These are phyloP conservation scores for Cyanistes caeruleus DNA, from an alignment of 2,113 vertebrate genomes.

Conservation along the genomic window DNA sequence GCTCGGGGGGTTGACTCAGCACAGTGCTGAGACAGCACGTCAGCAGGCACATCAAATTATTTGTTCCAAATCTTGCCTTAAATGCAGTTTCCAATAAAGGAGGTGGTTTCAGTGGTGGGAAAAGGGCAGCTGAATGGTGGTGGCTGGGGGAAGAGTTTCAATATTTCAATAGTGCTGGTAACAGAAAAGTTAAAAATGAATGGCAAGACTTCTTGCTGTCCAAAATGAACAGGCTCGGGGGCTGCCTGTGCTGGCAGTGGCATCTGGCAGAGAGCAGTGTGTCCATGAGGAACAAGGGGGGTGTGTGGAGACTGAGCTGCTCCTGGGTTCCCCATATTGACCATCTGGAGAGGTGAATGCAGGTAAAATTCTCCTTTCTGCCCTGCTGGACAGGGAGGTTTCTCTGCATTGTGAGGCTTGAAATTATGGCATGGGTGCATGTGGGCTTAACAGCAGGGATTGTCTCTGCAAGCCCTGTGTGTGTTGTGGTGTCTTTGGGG, in stretches of 20 bases:
- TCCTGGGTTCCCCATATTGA: neutral
- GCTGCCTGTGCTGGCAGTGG: neutral
- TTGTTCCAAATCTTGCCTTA: neutral
- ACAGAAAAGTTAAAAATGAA: neutral
- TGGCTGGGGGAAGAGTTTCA: neutral
- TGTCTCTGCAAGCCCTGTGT: fast-evolving
- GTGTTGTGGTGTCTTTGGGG: neutral
- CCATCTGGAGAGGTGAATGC: neutral
- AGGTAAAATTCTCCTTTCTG: neutral
- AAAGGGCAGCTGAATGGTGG: neutral
- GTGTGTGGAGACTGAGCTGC: neutral
- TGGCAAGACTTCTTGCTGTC: neutral
- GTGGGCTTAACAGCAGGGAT: neutral
- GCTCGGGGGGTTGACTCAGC: neutral
- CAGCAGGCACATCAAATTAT: neutral
- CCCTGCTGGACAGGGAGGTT: neutral
- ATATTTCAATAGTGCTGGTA: neutral
- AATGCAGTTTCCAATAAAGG: neutral
- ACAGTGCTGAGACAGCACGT: neutral
- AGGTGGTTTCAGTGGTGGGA: neutral
- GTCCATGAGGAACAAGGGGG: neutral
- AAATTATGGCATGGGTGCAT: fast-evolving
- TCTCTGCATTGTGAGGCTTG: neutral
- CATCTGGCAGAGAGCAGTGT: neutral
- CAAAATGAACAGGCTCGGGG: fast-evolving